These are phyloP conservation scores for Falco naumanni DNA, from an alignment of 2,797 vertebrate genomes.

Conservation along the genomic window DNA sequence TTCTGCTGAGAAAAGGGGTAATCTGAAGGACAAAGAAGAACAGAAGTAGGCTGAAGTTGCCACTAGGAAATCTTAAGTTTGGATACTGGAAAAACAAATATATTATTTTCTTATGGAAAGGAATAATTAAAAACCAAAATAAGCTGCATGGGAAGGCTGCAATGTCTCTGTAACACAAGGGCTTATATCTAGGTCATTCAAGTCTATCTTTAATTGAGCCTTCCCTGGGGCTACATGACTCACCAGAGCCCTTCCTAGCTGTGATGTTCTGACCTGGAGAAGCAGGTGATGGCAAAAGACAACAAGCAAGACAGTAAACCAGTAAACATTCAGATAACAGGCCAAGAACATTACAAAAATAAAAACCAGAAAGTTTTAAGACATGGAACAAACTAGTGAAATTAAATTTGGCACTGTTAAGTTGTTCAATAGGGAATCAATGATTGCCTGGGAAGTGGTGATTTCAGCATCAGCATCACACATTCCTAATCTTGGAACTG, in stretches of 20 bases:
- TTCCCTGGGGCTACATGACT: conserved; percentile 63
- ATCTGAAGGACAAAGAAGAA: neutral
- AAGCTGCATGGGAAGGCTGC: neutral
- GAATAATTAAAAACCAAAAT: neutral
- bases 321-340: neutral
- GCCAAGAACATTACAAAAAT: neutral
- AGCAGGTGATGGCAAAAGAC: conserved; percentile 24
- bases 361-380: neutral
- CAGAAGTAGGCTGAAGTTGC: neutral
- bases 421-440: neutral
- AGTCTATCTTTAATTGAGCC: conserved; percentile 28
- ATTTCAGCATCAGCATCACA: neutral
- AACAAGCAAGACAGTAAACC: neutral
- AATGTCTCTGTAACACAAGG: conserved; percentile 6
- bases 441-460: neutral
- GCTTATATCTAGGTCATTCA: conserved; percentile 46
- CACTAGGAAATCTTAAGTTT: neutral
- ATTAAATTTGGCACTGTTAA: neutral
- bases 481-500: neutral
- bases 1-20: neutral
- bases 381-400: neutral
- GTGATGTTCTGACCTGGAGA: neutral
- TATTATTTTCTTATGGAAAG: neutral
- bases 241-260: conserved; percentile 29
- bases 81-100: neutral